Evolutionary conservation across 2,888 invertebrate genomes (phyloP).

Genomic region (Euspilapteryx auroguttella): DNA sequence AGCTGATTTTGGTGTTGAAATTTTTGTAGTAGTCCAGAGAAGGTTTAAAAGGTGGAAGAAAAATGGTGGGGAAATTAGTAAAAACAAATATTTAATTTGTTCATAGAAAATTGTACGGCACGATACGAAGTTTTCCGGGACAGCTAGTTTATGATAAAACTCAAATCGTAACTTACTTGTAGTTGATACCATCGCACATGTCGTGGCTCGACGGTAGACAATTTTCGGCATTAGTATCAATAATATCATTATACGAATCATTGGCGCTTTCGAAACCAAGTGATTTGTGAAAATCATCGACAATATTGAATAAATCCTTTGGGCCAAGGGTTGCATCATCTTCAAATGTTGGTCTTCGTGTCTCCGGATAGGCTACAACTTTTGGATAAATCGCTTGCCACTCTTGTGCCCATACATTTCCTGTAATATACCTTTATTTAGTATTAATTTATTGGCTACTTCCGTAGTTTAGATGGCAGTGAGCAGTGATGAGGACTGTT

Average conservation of each 20-base stretch:
- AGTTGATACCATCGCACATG: slow-evolving; percentile 67
- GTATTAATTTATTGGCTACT: too few relatives aligned
- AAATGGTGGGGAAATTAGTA: too few relatives aligned
- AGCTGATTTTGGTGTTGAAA: too few relatives aligned
- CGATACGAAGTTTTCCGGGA: too few relatives aligned
- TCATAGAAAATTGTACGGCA: too few relatives aligned
- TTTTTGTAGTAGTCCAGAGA: too few relatives aligned
- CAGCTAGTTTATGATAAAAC: background rate
- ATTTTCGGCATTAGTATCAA: slow-evolving; percentile 59
- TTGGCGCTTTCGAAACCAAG: slow-evolving; percentile 64
- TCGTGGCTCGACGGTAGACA: slow-evolving; percentile 74
- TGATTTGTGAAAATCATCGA: slow-evolving; percentile 64
- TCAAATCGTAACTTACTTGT: slow-evolving; percentile 41
- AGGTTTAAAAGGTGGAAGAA: too few relatives aligned
- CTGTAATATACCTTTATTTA: too few relatives aligned
- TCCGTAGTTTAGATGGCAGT: too few relatives aligned
- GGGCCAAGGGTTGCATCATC: slow-evolving; percentile 32
- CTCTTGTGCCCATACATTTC: slow-evolving; percentile 69
- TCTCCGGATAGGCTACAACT: slow-evolving; percentile 46
- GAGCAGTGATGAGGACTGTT: too few relatives aligned
- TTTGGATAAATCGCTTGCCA: slow-evolving; percentile 57
- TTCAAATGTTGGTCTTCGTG: slow-evolving; percentile 55
- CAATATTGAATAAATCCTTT: slow-evolving; percentile 56
- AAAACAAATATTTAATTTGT: too few relatives aligned
- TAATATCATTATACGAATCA: slow-evolving; percentile 62